Base-by-base conservation (phyloP, 2,797 vertebrate species). In the Triplophysa bombifrons region DNA sequence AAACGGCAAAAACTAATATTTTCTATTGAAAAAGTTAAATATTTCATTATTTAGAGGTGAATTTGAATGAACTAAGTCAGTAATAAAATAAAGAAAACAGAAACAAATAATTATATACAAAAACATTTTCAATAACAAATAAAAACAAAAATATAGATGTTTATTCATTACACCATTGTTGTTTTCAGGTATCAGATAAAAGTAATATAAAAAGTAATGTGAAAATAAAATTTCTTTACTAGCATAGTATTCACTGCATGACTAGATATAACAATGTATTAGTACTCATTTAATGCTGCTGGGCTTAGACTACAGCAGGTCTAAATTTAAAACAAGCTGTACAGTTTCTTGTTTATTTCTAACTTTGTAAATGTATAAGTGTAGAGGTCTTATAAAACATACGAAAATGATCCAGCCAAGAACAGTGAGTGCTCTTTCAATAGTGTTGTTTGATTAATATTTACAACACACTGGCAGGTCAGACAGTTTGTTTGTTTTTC, bases 401-500 rank as follows among this genome's bases (percentile, higher is more conserved):
- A 22, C 3, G 22, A 41, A 72, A 72, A 53, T 38, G n/a, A 56
- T 55, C 53, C 0, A 34, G 17, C 17, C 56, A 34, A 48, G 44
- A 64, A 22, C 4, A 63, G 6, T 20, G 12, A 38, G 3, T 38
- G 27, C 3, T 30, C 30, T 51, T 4, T 70, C 3, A 63, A 19
- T 50, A 16, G 46, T 63, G 17, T 48, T 30, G 41, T 50, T 27
- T 46, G 13, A 17, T 50, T 58, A 25, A 58, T 58, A 25, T 58
- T 25, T 14, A 38, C 41, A 10, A 38, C 19, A 75, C 4, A 53
- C 6, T 4, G 27, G 51, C 50, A 69, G 11, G 19, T 64, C 5
- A 60, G 51, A 55, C 51, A n/a, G 19, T 55, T 55, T 60, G 9
- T 48, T 48, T 48, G n/a, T 56, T 61, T 27, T 61, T 61, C 58